Conservation (phyloP, 2,797 vertebrate species). For the Helicolenus hilgendorfi region DNA sequence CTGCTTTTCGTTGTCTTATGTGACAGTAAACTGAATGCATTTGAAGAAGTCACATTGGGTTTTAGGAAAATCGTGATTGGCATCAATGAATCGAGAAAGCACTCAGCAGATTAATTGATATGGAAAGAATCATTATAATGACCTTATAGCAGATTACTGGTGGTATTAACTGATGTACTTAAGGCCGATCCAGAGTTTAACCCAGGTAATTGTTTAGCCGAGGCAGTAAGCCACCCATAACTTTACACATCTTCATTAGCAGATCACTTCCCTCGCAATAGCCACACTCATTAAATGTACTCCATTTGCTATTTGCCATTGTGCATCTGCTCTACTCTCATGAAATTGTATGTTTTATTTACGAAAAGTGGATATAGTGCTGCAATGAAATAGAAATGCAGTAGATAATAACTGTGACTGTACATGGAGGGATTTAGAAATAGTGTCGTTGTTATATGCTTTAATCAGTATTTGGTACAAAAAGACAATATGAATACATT, state of each 20-base stretch:
- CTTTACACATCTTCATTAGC: neutral
- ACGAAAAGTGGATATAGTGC: too few relatives aligned
- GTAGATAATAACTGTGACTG: neutral
- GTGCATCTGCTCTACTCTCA: neutral
- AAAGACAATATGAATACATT: neutral
- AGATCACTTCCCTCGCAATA: too few relatives aligned
- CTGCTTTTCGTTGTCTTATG: neutral
- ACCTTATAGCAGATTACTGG: neutral
- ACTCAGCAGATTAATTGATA: neutral
- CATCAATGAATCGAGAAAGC: neutral
- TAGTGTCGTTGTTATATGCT: neutral
- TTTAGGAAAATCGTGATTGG: too few relatives aligned
- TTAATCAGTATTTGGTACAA: neutral
- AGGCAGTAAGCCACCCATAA: neutral
- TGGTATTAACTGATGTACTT: neutral
- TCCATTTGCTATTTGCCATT: too few relatives aligned
- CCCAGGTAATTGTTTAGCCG: too few relatives aligned
- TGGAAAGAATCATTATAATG: neutral
- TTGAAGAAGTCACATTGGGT: too few relatives aligned
- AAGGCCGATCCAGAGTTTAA: too few relatives aligned
- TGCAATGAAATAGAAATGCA: neutral
- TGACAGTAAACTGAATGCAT: too few relatives aligned
- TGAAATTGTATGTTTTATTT: neutral
- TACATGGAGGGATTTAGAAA: neutral
- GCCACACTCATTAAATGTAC: too few relatives aligned